Percentiles rank a stretch among this genome's conserved stretches.
Evolutionary conservation across 2,113 vertebrate genomes (phyloP).

Genomic region (Anhinga rufa): DNA sequence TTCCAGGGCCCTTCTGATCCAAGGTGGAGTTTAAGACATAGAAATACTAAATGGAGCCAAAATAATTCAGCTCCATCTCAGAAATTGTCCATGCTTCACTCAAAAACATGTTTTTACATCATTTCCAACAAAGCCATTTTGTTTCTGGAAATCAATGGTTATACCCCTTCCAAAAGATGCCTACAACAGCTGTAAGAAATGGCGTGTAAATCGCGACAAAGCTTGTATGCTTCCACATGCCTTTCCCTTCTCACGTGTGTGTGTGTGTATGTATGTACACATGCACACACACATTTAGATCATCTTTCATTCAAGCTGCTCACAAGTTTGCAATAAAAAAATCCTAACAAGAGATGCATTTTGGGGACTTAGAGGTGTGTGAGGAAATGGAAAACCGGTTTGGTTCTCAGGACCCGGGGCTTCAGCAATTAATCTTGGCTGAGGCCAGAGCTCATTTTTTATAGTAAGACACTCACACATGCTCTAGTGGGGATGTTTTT

Average conservation of each 20-base stretch:
- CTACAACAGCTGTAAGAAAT: neutral
- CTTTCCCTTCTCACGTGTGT: neutral
- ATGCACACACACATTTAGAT: neutral
- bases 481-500: neutral
- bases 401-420: neutral
- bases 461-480: neutral
- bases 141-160: neutral
- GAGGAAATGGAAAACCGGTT: neutral
- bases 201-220: neutral
- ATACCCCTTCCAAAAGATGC: neutral
- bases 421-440: neutral
- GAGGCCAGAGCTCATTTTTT: neutral
- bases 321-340: neutral
- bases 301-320: neutral
- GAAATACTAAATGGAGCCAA: neutral
- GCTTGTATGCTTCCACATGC: neutral
- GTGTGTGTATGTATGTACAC: neutral
- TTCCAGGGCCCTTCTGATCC: neutral
- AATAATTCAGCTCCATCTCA: neutral
- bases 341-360: neutral
- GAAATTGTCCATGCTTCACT: neutral
- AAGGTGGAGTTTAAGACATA: neutral
- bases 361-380: neutral
- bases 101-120: neutral
- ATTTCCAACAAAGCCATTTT: neutral